Base-by-base conservation (phyloP, 2,888 invertebrate species). In the Hydriomena furcata region DNA sequence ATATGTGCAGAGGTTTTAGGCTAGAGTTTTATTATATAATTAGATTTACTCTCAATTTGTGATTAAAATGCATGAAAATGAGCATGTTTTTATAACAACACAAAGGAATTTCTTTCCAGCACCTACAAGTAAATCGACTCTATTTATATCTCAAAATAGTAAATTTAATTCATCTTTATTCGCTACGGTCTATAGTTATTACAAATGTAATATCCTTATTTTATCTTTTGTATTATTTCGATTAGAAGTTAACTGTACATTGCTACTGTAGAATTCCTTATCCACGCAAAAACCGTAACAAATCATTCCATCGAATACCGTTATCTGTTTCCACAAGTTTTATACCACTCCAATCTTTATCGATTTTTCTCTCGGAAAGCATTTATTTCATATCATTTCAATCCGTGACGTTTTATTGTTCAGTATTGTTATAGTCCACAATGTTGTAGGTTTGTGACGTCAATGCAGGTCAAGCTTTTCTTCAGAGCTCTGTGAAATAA, bases 401-500 rank as follows among this genome's bases (percentile, higher is more conserved):
- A 24, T 42, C 27, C 10, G 21, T 8, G 5, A 27, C 12, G 12
- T 17, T 25, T 32, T n/a, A 25, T 32, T 31, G 45, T 37, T 37
- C 1, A 7, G 20, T 21, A 21, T 12, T 7, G 32, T 17, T 32
- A 34, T 8, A 35, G n/a, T 7, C 17, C 7, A 40, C 8, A 11
- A 25, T 28, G 11, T 25, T 36, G 11, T 35, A 31, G 27, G 20
- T 21, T 32, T 43, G 20, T 54, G 32, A 48, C 37, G 52, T 52
- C 43, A 47, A 58, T 56, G 35, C 54, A 56, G 58, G 55, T 58
- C 60, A 60, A 60, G 55, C 53, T 40, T 27, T 49, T 41, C 50
- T 55, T 13, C 23, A 48, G 21, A 13, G 43, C 32, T 36, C 45
- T 43, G 32, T 34, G 27, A 49, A 36, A 36, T 41, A 42, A 46